phyloP scores from a whole-genome alignment of 1,140 invertebrate genomes.

The Hermetia illucens region DNA sequence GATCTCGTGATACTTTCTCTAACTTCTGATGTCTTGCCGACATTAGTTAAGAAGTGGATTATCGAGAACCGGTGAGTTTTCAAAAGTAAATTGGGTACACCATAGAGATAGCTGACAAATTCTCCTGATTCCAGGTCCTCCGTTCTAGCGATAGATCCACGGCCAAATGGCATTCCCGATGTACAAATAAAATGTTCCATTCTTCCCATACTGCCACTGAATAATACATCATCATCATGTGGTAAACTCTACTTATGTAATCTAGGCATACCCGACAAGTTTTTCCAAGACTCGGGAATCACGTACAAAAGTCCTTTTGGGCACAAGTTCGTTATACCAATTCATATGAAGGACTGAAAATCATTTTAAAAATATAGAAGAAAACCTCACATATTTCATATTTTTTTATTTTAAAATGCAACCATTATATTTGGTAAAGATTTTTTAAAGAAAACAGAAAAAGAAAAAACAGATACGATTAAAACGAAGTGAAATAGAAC shows the following conservation, averaged over 20 bases:
- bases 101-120: neutral
- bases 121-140: constrained; percentile 40
- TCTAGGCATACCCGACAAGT: constrained; percentile 61
- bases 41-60: constrained; percentile 43
- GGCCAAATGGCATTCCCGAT: constrained; percentile 47
- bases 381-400: too few relatives aligned
- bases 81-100: too few relatives aligned
- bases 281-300: constrained; percentile 63
- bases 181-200: constrained; percentile 61
- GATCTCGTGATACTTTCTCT: constrained; percentile 30
- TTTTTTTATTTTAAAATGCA: too few relatives aligned
- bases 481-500: too few relatives aligned
- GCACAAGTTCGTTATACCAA: constrained; percentile 72
- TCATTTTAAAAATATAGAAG: too few relatives aligned
- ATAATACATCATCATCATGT: constrained; percentile 41
- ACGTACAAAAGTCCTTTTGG: constrained; percentile 79
- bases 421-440: too few relatives aligned
- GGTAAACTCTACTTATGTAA: constrained; percentile 79
- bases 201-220: constrained; percentile 56
- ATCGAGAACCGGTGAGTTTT: constrained; percentile 36
- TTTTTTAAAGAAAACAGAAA: too few relatives aligned
- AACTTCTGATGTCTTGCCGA: constrained; percentile 20
- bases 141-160: constrained; percentile 68
- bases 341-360: constrained; percentile 57
- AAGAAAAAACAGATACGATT: too few relatives aligned